Evolutionary conservation across 1,140 invertebrate species (phyloP), one percentile per base, ranked within the genome.

Genomic region (Metopolophium dirhodum): DNA sequence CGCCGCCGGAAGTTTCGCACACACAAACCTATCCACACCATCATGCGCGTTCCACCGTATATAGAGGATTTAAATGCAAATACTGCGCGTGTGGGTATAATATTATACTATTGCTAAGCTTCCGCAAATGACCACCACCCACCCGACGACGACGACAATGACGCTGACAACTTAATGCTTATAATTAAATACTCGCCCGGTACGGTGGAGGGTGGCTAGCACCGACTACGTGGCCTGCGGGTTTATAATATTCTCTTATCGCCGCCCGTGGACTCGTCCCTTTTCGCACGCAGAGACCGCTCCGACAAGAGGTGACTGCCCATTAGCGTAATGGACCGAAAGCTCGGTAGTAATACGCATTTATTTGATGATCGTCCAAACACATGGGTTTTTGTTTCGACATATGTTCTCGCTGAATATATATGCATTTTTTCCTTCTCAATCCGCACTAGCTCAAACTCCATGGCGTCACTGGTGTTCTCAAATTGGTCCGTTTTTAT

Each of bases 191-290:
- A 57, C 37, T 85, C 49, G 49, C 7, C 20, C 47, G 30, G 61
- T 77, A 14, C 4, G 30, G 61, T 20, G 30, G 30, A 77, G 30
- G 4, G 51, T 20, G 51, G 51, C 30, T 35, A 22, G 51, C 14
- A 18, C 14, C 49, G 49, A 41, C 26, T 14, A 35, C 54, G 57
- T 47, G 9, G 35, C 35, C 51, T 4, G 22, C 7, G 77, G 91
- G 45, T 54, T 83, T 92, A 92, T 83, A 91, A 45, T 35, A 90
- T 92, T 92, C 61, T 92, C 91, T 92, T 92, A 92, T 92, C 91
- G 91, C 68, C 91, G 91, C 68, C 22, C 47, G 18, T n/a, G 47
- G 91, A 49, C 77, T n/a, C 45, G 30, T 47, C 91, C 61, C 68
- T 91, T 90, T 45, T 68, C 89, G 83, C 83, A 22, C 85, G 37